Base-by-base conservation (phyloP, 2,888 invertebrate genomes). In the Blera fallax region DNA sequence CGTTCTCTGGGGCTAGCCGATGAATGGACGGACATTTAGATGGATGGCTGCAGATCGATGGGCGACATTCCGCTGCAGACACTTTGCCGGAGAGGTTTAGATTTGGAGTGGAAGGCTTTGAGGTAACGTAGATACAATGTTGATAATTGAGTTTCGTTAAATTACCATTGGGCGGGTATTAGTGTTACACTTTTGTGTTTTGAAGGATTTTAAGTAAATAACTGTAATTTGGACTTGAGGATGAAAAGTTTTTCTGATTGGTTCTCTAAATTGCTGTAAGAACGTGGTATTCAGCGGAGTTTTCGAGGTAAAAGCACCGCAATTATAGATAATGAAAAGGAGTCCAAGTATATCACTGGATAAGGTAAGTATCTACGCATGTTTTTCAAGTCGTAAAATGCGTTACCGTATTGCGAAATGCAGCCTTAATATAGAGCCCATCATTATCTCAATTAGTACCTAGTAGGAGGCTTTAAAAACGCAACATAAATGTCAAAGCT, bases 171-270 rank as follows among this genome's bases (percentile, higher is more conserved):
- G 82, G 82, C 52, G 70, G 70, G 64, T 32, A 52, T 40, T 18
- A 16, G 77, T 73, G 73, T 82, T 82, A 77, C 72, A 77, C 14
- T 82, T 82, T 54, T 72, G 8, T 58, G 27, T 62, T 37, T 45
- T 3, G 14, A 43, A 62, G 64, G 50, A 54, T 58, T 58, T 27
- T 21, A 37, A 43, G 50, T 58, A 65, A 78, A 82, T 82, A 82
- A 82, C 82, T 72, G 77, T 82, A 67, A 82, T 82, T 82, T 82
- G 34, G 29, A 29, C 1, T 65, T 72, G 43, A 40, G 27, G 27
- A 43, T 37, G 58, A 45, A 40, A 32, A 52, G 62, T 54, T 70
- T 70, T 62, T n/a, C 2, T 34, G 21, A 45, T 32, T 58, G n/a
- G 4, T 37, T 37, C 4, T 24, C 4, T 24, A 3, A 3, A 24